Conservation (phyloP, 2,113 vertebrate genomes). For the Cinclus mexicanus region DNA sequence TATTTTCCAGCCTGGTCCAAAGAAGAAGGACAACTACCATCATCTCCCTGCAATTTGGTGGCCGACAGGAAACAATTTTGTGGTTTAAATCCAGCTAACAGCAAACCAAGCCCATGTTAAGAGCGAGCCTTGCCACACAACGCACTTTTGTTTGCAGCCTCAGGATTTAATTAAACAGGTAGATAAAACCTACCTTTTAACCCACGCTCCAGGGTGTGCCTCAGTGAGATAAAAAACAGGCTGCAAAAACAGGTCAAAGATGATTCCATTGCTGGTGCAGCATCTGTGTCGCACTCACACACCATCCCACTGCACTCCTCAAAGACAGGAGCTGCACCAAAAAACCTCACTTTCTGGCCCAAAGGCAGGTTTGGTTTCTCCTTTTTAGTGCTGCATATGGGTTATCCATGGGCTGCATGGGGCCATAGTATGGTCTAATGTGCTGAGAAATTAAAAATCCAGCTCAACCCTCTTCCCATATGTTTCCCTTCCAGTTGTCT, state of each 20-base stretch:
- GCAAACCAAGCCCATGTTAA: not conserved
- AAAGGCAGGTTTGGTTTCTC: not conserved
- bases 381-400: not conserved
- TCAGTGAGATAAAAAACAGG: not conserved
- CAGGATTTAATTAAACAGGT: slow-evolving; percentile 34
- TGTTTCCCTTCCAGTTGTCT: not conserved
- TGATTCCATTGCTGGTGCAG: not conserved
- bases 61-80: slow-evolving; percentile 21
- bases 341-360: not conserved
- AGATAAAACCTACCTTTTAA: slow-evolving; percentile 49
- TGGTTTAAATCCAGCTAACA: slow-evolving; percentile 28
- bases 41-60: not conserved
- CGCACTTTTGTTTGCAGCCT: slow-evolving; percentile 25
- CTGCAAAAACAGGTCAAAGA: slow-evolving; percentile 28
- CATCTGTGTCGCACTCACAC: rapidly evolving
- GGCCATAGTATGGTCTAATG: rapidly evolving
- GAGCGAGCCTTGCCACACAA: not conserved
- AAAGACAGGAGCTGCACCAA: not conserved
- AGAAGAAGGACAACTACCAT: not conserved
- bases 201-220: not conserved
- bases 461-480: not conserved
- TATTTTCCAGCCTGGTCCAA: not conserved
- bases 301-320: rapidly evolving
- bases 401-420: not conserved
- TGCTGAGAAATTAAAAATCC: not conserved